Evolutionary conservation across 2,888 invertebrate species (phyloP).

Genomic region (Ormyrus labotus): DNA sequence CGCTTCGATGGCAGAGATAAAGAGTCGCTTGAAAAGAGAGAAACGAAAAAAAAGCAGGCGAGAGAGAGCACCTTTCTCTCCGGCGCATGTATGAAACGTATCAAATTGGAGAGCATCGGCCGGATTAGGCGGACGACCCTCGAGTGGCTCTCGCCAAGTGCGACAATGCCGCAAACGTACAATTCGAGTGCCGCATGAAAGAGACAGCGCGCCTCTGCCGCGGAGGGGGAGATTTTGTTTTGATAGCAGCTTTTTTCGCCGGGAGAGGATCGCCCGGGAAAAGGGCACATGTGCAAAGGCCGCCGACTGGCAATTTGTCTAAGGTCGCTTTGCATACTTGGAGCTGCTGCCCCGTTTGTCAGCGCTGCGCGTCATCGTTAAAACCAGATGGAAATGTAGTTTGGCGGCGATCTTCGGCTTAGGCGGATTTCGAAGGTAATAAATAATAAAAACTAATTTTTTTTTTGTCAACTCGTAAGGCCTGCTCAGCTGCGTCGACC

Average conservation of each 20-base stretch:
- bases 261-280: neutral
- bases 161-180: slow-evolving; percentile 40
- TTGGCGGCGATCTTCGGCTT: too few species aligned
- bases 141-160: slow-evolving; percentile 30
- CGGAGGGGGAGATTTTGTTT: slow-evolving; percentile 46
- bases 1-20: slow-evolving; percentile 44
- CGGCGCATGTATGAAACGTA: slow-evolving; percentile 1
- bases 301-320: slow-evolving; percentile 24
- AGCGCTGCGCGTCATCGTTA: too few species aligned
- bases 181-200: slow-evolving; percentile 37
- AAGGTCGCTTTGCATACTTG: slow-evolving; percentile 30
- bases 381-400: too few species aligned
- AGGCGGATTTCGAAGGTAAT: neutral
- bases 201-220: slow-evolving; percentile 5
- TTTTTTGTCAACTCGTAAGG: too few species aligned
- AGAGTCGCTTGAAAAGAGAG: slow-evolving; percentile 43
- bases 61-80: neutral
- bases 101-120: slow-evolving; percentile 48
- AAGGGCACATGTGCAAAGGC: too few species aligned
- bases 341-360: neutral
- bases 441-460: slow-evolving; percentile 8
- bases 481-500: too few species aligned
- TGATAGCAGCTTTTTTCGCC: slow-evolving; percentile 46
- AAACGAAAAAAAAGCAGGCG: slow-evolving; percentile 38
- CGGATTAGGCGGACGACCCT: slow-evolving; percentile 40